Base-by-base conservation (phyloP, 2,113 vertebrate species). In the Platysternon megacephalum region DNA sequence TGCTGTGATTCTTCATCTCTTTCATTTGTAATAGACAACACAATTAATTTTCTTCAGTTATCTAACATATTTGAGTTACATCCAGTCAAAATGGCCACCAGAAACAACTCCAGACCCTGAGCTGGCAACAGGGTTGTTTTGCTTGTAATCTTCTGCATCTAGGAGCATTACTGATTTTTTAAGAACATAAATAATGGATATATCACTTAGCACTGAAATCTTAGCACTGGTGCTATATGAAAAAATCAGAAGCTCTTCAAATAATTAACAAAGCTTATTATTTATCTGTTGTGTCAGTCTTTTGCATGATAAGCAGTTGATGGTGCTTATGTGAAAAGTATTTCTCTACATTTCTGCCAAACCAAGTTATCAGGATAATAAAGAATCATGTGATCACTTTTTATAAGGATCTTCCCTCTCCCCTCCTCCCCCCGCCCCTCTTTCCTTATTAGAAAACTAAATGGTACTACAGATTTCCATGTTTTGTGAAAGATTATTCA, bases 41-140 rank as follows among this genome's bases (percentile, higher is more conserved):
- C 32, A 61, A 89, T 95, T 95, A 89, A 96, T 93, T 95, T 93
- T 93, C 82, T 92, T 97, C 44, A 87, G 11, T 87, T 84, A 52
- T 88, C n/a, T 96, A 93, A 91, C 7, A 48, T 85, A 82, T 93
- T n/a, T 93, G 56, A 56, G 72, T 82, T 74, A 85, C 48, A 87
- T 93, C 74, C 44, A 88, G 51, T 82, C 58, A 87, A 72, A 95
- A 91, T 83, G 28, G 68, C 35, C 83, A 79, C 56, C 53, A 88
- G 58, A 84, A 82, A 81, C 51, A 95, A 92, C 91, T 84, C 32
- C 76, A 93, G 26, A 61, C 32, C 16, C 61, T 51, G 29, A 80
- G 65, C 26, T 72, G 6, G 76, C 65, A 74, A 86, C 28, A 94
- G 78, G 1, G 87, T 80, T 87, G 9, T 0, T 93, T 85, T 82